These are phyloP conservation scores for Cataglyphis livida DNA, from an alignment of 2,888 invertebrate species.

Conservation along the genomic window DNA sequence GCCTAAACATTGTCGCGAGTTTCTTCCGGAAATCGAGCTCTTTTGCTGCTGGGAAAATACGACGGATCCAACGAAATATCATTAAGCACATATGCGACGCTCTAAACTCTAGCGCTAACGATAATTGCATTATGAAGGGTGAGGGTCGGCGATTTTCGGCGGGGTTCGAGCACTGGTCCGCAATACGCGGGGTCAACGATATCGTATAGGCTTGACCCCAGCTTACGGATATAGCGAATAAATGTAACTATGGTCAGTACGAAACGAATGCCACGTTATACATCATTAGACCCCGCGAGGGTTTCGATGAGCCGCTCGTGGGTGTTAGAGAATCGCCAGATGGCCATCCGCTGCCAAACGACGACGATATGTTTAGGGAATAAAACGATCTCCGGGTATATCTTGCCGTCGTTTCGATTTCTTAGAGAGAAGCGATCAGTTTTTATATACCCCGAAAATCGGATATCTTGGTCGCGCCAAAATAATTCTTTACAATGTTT, in stretches of 20 bases:
- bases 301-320: conserved; percentile 76
- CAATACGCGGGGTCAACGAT: conserved; percentile 75
- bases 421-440: conserved; percentile 19
- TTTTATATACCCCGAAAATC: not conserved
- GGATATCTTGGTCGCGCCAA: not conserved
- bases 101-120: conserved; percentile 83
- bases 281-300: conserved; percentile 83
- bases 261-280: conserved; percentile 80
- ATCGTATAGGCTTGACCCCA: conserved; percentile 82
- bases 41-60: conserved; percentile 21
- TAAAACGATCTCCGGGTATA: conserved; percentile 40
- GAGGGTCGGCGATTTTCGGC: conserved; percentile 69
- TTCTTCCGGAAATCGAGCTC: conserved; percentile 6
- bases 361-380: conserved; percentile 66
- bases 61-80: conserved; percentile 31
- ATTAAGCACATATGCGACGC: conserved; percentile 76
- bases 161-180: conserved; percentile 58
- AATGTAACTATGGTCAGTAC: conserved; percentile 75
- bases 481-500: not conserved
- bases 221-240: conserved; percentile 73
- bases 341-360: conserved; percentile 78
- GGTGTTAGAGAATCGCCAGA: conserved; percentile 84
- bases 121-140: conserved; percentile 84
- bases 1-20: not conserved
- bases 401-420: conserved; percentile 32